These are phyloP conservation scores for Idris sp. DNA, from an alignment of 1,140 invertebrate genomes.

Conservation along the genomic window DNA sequence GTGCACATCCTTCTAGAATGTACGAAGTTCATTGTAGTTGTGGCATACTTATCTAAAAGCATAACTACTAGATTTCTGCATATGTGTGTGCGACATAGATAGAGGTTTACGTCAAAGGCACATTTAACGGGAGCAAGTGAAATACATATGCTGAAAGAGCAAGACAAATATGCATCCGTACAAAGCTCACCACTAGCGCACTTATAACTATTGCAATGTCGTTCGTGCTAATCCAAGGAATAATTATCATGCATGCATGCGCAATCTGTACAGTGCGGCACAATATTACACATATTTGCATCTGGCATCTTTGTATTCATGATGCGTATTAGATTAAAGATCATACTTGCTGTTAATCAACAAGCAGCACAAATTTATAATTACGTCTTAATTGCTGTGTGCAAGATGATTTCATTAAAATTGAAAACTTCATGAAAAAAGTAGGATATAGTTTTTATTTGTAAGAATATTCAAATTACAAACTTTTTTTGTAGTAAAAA, in stretches of 20 bases:
- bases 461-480: too few species aligned
- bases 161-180: conserved; percentile 35
- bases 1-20: conserved; percentile 64
- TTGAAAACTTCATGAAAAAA: not conserved
- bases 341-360: conserved; percentile 56
- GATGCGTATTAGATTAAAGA: conserved; percentile 61
- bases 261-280: conserved; percentile 41
- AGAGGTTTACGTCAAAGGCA: conserved; percentile 42
- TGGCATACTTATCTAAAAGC: conserved; percentile 41
- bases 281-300: conserved; percentile 63
- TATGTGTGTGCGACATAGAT: conserved; percentile 52
- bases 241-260: conserved; percentile 60
- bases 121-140: conserved; percentile 24
- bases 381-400: conserved; percentile 38
- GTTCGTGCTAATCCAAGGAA: conserved; percentile 57
- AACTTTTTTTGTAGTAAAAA: too few species aligned
- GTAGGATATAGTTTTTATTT: not conserved
- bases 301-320: conserved; percentile 60
- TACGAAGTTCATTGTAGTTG: conserved; percentile 45
- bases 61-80: conserved; percentile 48
- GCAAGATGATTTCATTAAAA: not conserved
- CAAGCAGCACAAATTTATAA: conserved; percentile 45
- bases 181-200: conserved; percentile 46
- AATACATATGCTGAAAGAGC: conserved; percentile 9
- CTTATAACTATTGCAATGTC: conserved; percentile 58